Evolutionary conservation across 2,888 invertebrate species (phyloP), one percentile per base, ranked within the genome.

Genomic region (Theretra japonica): DNA sequence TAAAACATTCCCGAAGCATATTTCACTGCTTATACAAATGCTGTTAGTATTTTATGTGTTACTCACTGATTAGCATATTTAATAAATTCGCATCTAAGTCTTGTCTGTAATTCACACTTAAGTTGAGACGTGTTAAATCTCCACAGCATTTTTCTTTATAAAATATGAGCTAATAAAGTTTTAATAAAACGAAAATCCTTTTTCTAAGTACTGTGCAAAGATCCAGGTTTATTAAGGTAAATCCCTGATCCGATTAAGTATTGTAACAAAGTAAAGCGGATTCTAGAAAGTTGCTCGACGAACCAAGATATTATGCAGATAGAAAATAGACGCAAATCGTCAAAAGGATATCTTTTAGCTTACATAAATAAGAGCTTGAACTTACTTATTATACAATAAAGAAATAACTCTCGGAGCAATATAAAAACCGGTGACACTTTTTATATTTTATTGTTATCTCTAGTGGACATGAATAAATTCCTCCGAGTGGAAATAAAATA

Each of bases 351-450:
- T 72, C 75, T 69, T 72, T 75, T 72, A 71, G 72, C 74, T 73
- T 76, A 74, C 74, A 70, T 76, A 74, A 76, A 74, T 77, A 75
- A 75, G 75, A 76, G 74, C 77, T 76, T 71, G 74, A 77, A 77
- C 74, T 78, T 77, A 77, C 77, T 76, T 77, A 74, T 75, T 76
- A 77, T 73, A 75, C 75, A 76, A 76, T 75, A 75, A 77, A 75
- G 74, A 76, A 79, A 76, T 78, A 74, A 77, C 75, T 73, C 77
- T 75, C 75, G 58, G 75, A 76, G 65, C 65, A 23, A 41, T 65
- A 73, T 73, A 74, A 75, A 75, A 77, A 75, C 75, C 75, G 73
- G 75, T 72, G 74, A 74, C 73, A 76, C 76, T 75, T 79, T 58
- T 33, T 76, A 75, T 77, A 76, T 76, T 76, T 77, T 79, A 77